Percentiles rank a stretch among this genome's conserved stretches.
These are phyloP conservation scores for Idaea dimidiata DNA, from an alignment of 2,888 invertebrate genomes.

Conservation along the genomic window DNA sequence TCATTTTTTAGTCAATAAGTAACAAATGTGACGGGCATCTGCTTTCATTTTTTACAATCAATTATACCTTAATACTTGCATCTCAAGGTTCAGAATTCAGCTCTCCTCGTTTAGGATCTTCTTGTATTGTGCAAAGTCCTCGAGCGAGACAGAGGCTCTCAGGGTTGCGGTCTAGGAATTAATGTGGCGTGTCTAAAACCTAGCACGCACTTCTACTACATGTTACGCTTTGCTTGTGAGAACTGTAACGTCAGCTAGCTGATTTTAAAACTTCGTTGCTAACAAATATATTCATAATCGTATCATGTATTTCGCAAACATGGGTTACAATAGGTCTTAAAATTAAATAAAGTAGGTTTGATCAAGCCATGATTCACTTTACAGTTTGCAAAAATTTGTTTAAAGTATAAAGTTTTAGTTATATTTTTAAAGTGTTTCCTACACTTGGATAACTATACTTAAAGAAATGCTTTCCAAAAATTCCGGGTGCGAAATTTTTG, in stretches of 20 bases:
- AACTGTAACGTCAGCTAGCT: constrained; percentile 36
- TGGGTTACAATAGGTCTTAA: no score
- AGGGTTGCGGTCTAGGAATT: constrained; percentile 68
- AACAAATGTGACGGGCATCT: constrained; percentile 42
- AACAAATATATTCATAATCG: no score
- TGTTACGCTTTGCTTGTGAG: constrained; percentile 53
- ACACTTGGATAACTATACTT: no score
- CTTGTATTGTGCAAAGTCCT: constrained; percentile 36
- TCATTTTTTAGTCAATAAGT: constrained; percentile 49
- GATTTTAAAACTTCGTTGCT: no score
- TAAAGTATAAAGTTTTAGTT: no score
- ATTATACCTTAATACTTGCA: neutral
- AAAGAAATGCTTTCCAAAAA: no score
- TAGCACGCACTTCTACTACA: constrained; percentile 56
- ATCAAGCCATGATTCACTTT: no score
- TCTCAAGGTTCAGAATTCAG: constrained; percentile 4
- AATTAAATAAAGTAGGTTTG: no score
- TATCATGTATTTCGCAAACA: no score
- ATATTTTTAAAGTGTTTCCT: no score
- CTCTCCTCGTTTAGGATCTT: constrained; percentile 24
- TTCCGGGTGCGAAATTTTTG: no score
- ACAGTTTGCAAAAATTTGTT: no score
- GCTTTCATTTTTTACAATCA: neutral
- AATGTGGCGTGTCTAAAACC: constrained; percentile 70
- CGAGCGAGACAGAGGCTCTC: constrained; percentile 72